Conservation (phyloP, 2,797 vertebrate genomes). For the Tapirus indicus region DNA sequence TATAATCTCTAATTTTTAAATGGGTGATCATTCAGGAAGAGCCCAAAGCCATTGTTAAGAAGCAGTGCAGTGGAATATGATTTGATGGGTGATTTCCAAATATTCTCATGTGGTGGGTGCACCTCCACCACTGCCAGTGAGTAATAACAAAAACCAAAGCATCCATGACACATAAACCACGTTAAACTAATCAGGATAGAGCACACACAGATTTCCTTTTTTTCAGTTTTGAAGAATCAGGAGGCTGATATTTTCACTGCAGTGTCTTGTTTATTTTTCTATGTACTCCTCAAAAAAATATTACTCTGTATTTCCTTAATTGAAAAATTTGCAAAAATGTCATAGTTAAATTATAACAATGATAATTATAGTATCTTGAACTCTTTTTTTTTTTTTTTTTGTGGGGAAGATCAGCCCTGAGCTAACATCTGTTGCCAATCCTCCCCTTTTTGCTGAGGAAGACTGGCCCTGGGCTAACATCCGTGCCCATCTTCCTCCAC, state of each 20-base stretch:
- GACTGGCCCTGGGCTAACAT: too few relatives aligned
- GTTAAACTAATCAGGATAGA: not conserved
- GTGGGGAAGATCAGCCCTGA: too few relatives aligned
- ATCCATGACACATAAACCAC: not conserved
- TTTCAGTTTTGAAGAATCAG: not conserved
- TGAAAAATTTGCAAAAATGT: not conserved
- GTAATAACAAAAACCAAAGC: not conserved
- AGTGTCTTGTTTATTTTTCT: not conserved
- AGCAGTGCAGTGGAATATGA: not conserved
- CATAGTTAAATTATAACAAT: not conserved
- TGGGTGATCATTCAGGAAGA: not conserved
- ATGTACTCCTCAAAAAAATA: not conserved
- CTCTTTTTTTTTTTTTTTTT: too few relatives aligned
- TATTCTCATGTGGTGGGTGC: not conserved
- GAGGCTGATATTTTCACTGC: not conserved
- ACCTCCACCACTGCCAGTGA: not conserved
- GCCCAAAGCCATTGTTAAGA: not conserved
- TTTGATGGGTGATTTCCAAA: not conserved
- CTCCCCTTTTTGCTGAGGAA: too few relatives aligned
- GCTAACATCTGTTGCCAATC: too few relatives aligned
- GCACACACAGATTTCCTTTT: not conserved
- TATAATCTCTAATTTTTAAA: not conserved
- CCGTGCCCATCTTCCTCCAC: too few relatives aligned
- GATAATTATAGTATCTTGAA: not conserved
- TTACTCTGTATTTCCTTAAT: conserved; percentile 59